phyloP scores from a whole-genome alignment of 2,888 invertebrate genomes.

The Yponomeuta plumbellus region DNA sequence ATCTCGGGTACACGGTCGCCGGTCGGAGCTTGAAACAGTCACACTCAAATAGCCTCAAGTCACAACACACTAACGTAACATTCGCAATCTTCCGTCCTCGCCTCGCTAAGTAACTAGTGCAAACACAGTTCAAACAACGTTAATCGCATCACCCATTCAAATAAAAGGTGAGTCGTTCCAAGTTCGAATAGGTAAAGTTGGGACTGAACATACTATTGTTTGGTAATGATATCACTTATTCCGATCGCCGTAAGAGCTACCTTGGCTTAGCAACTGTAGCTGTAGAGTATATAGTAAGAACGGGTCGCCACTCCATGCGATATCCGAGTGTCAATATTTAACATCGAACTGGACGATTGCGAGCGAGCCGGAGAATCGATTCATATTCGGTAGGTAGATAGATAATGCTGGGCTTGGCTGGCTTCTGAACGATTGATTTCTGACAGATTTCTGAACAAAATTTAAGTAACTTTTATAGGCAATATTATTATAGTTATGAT shows the following conservation, averaged over 20 bases:
- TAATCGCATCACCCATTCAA: not conserved
- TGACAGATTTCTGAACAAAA: too few relatives aligned
- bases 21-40: too few relatives aligned
- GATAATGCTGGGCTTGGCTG: not conserved
- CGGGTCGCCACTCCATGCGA: not conserved
- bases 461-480: too few relatives aligned
- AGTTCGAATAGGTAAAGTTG: not conserved
- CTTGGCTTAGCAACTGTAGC: too few relatives aligned
- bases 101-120: not conserved
- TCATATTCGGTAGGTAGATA: conserved; percentile 5
- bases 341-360: not conserved
- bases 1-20: too few relatives aligned
- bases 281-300: not conserved
- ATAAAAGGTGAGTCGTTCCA: conserved; percentile 1
- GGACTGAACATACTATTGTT: not conserved
- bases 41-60: too few relatives aligned
- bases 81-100: not conserved
- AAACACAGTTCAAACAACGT: not conserved
- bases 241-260: too few relatives aligned
- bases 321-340: conserved; percentile 7
- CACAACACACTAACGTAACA: not conserved
- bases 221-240: too few relatives aligned
- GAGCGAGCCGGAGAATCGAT: conserved; percentile 1
- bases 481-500: too few relatives aligned
- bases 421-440: too few relatives aligned